These are phyloP conservation scores for Baronia brevicornis DNA, from an alignment of 2,888 invertebrate species.

Conservation along the genomic window DNA sequence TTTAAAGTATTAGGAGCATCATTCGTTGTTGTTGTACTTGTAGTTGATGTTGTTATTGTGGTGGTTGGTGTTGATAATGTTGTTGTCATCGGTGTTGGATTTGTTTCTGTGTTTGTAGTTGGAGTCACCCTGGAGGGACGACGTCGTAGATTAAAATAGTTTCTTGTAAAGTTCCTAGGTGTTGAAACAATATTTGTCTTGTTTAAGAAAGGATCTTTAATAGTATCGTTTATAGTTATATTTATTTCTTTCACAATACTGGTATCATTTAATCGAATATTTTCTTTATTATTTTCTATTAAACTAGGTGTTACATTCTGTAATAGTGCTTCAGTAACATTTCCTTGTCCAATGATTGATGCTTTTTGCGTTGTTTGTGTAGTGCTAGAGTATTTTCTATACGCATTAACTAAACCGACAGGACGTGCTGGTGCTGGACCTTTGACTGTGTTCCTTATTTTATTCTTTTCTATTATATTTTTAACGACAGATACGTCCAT, in stretches of 20 bases:
- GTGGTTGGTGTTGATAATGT: too few relatives aligned
- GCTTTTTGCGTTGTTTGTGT: conserved; percentile 44
- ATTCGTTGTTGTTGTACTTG: conserved; percentile 44
- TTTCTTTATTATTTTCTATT: conserved; percentile 35
- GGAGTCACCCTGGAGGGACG: conserved; percentile 49
- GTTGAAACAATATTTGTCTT: conserved; percentile 34
- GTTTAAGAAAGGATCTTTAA: conserved; percentile 31
- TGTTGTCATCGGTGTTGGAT: too few relatives aligned
- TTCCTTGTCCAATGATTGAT: conserved; percentile 40
- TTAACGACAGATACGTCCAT: conserved; percentile 78
- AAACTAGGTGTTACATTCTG: conserved; percentile 35
- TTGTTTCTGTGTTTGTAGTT: conserved; percentile 42
- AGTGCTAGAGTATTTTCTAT: conserved; percentile 55
- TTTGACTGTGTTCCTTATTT: conserved; percentile 67
- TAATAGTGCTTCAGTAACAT: conserved; percentile 45
- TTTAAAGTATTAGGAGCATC: conserved; percentile 29
- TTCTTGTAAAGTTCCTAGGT: conserved; percentile 54
- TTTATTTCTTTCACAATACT: conserved; percentile 24
- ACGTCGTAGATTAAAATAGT: conserved; percentile 51
- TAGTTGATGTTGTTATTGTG: too few relatives aligned
- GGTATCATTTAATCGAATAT: conserved; percentile 28
- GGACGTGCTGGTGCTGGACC: conserved; percentile 66
- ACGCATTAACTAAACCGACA: conserved; percentile 63
- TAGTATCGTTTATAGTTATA: conserved; percentile 26
- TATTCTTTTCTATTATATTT: conserved; percentile 70